Evolutionary conservation across 2,888 invertebrate genomes (phyloP).

Genomic region (Petrolisthes cinctipes): DNA sequence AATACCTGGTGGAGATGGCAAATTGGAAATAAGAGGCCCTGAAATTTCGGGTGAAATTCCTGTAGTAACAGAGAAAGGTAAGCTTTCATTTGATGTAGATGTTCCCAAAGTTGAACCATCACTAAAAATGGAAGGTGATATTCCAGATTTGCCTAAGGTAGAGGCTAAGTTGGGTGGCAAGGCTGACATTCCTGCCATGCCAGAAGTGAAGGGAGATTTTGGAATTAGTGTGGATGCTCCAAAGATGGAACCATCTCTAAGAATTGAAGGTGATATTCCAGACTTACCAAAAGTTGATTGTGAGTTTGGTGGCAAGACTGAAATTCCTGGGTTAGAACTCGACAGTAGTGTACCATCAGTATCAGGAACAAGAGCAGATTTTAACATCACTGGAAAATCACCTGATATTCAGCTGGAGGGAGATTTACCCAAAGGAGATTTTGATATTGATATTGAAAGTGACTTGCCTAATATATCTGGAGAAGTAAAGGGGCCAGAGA

Average conservation of each 20-base stretch:
- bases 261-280: slow-evolving; percentile 37
- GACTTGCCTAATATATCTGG: slow-evolving; percentile 28
- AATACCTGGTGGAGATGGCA: slow-evolving; percentile 13
- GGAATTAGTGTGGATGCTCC: slow-evolving; percentile 6
- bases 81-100: not conserved
- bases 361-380: slow-evolving; percentile 26
- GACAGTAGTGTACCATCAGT: slow-evolving; percentile 15
- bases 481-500: slow-evolving; percentile 32
- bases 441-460: slow-evolving; percentile 13
- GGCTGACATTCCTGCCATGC: slow-evolving; percentile 13
- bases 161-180: slow-evolving; percentile 1
- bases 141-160: not conserved
- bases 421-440: slow-evolving; percentile 8
- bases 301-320: slow-evolving; percentile 29
- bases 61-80: not conserved
- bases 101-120: slow-evolving; percentile 2
- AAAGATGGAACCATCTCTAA: slow-evolving; percentile 28
- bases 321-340: slow-evolving; percentile 30
- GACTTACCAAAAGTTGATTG: slow-evolving; percentile 47
- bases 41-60: not conserved
- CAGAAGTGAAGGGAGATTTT: slow-evolving; percentile 16
- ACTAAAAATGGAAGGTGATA: not conserved
- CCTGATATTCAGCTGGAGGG: slow-evolving; percentile 24
- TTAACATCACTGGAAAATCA: slow-evolving; percentile 8
- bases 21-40: slow-evolving; percentile 15